Percentiles rank a stretch among this genome's conserved stretches.
phyloP scores from a whole-genome alignment of 2,888 invertebrate genomes.

The Blera fallax region DNA sequence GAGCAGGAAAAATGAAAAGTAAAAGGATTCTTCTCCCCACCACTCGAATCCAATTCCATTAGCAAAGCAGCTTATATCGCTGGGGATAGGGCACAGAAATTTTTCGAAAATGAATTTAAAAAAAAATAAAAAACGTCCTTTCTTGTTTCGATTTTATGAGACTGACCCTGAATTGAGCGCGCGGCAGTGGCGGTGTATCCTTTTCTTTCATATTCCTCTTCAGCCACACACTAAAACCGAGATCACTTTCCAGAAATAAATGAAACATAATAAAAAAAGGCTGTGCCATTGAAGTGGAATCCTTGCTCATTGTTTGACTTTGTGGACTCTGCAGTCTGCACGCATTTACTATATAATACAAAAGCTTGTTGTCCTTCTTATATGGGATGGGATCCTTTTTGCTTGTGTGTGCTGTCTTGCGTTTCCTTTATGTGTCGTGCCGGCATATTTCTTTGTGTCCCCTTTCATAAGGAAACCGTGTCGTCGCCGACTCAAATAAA shows the following conservation, averaged over 20 bases:
- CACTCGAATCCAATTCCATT: constrained; percentile 56
- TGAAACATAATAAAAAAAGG: constrained; percentile 52
- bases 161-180: constrained; percentile 31
- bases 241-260: constrained; percentile 54
- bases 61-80: constrained; percentile 30
- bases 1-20: neutral
- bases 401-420: constrained; percentile 23
- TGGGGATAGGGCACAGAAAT: neutral
- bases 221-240: neutral
- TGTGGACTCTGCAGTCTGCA: constrained; percentile 38
- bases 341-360: constrained; percentile 2
- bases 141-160: constrained; percentile 23
- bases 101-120: constrained; percentile 9
- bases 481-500: constrained; percentile 39
- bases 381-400: constrained; percentile 11
- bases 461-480: constrained; percentile 12
- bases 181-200: neutral
- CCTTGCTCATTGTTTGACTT: constrained; percentile 65
- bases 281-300: constrained; percentile 18
- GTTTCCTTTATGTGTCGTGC: constrained; percentile 22
- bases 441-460: constrained; percentile 9
- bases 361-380: neutral
- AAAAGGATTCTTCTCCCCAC: neutral
- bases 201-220: neutral
- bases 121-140: neutral